Percentiles rank a stretch among this genome's conserved stretches.
phyloP scores from a whole-genome alignment of 2,888 invertebrate genomes.

The Cheilosia pagana region DNA sequence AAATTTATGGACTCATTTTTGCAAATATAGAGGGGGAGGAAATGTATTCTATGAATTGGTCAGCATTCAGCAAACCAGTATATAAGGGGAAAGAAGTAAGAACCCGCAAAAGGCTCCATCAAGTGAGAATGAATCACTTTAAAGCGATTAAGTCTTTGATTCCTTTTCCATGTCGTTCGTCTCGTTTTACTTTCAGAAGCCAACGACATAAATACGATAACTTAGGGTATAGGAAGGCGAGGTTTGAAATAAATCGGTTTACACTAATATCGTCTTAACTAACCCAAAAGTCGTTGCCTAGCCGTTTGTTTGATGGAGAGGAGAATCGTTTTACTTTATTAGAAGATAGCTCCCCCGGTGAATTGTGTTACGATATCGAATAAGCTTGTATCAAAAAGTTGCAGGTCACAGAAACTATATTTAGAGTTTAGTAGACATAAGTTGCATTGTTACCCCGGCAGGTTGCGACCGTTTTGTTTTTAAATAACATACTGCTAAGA shows the following conservation, averaged over 20 bases:
- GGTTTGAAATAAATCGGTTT: constrained; percentile 37
- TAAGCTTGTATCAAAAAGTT: background rate
- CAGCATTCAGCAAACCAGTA: constrained; percentile 42
- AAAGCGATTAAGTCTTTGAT: constrained; percentile 63
- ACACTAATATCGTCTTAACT: constrained; percentile 43
- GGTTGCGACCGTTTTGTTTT: no score
- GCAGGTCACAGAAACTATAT: background rate
- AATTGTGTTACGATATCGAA: background rate
- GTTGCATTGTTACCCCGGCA: no score
- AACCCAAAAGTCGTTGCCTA: constrained; percentile 9
- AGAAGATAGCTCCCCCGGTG: background rate
- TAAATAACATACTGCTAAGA: no score
- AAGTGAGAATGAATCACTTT: constrained; percentile 67
- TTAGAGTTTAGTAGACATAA: no score
- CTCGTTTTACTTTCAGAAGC: constrained; percentile 5
- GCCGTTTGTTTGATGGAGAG: background rate
- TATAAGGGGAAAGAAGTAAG: constrained; percentile 7
- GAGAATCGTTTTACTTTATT: background rate
- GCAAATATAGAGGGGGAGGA: constrained; percentile 47
- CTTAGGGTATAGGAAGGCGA: background rate
- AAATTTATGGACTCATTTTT: constrained; percentile 74
- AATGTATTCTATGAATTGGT: constrained; percentile 23
- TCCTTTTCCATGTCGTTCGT: constrained; percentile 3
- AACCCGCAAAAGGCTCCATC: constrained; percentile 33
- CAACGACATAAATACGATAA: constrained; percentile 2